These are phyloP conservation scores for Brachyptera risi DNA, from an alignment of 2,888 invertebrate species.

Conservation along the genomic window DNA sequence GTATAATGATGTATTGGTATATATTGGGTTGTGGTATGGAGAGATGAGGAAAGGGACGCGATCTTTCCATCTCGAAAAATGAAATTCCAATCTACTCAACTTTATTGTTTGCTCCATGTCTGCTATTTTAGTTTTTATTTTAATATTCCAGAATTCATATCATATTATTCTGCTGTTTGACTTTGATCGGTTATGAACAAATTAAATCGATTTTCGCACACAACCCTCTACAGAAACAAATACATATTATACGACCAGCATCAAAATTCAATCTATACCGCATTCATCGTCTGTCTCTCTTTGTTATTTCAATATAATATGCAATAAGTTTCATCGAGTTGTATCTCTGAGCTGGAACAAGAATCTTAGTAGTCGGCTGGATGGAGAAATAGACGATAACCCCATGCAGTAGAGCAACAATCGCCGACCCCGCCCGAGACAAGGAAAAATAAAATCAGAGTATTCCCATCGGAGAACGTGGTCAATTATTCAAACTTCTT, in stretches of 20 bases:
- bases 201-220: constrained; percentile 24
- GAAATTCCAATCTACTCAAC: too few relatives aligned
- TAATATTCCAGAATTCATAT: too few relatives aligned
- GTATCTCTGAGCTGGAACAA: not conserved
- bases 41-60: not conserved
- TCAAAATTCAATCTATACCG: constrained; percentile 10
- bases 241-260: not conserved
- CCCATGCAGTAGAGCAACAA: not conserved
- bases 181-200: constrained; percentile 24
- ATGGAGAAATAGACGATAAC: not conserved
- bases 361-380: not conserved
- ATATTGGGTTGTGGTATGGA: not conserved
- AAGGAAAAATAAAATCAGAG: constrained; percentile 7
- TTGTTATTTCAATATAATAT: constrained; percentile 17
- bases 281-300: not conserved
- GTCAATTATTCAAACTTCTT: constrained; percentile 26
- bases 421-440: constrained; percentile 4
- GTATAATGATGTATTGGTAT: too few relatives aligned
- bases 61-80: too few relatives aligned
- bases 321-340: not conserved
- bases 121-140: constrained; percentile 25
- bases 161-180: constrained; percentile 17
- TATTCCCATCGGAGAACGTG: constrained; percentile 16
- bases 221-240: not conserved
- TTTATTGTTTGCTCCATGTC: constrained; percentile 15